These are phyloP conservation scores for Bombus waltoni DNA, from an alignment of 1,140 invertebrate species.

Conservation along the genomic window DNA sequence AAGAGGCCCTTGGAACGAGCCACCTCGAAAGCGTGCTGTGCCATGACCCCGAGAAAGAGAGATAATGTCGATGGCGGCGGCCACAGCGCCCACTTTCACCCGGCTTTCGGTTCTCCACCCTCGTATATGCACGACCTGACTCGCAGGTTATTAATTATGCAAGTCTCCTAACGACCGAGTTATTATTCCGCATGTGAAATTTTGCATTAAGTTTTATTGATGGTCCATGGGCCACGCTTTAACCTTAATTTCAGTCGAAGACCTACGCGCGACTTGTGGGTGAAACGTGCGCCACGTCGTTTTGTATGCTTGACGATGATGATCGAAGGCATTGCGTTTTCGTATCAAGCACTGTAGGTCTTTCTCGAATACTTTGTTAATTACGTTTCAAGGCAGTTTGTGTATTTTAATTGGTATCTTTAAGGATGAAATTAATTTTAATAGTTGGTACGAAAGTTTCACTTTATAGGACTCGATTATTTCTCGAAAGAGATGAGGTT, in stretches of 20 bases:
- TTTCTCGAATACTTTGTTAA: too few species aligned
- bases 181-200: constrained; percentile 47
- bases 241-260: constrained; percentile 35
- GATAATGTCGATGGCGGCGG: constrained; percentile 39
- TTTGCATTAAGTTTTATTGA: constrained; percentile 48
- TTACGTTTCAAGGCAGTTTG: too few species aligned
- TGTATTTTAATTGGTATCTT: too few species aligned
- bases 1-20: constrained; percentile 28
- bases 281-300: constrained; percentile 13
- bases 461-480: too few species aligned
- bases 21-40: neutral
- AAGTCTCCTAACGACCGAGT: constrained; percentile 36
- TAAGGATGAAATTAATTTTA: too few species aligned
- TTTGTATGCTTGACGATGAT: neutral
- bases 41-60: constrained; percentile 26
- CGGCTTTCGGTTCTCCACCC: constrained; percentile 56
- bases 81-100: constrained; percentile 53
- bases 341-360: neutral
- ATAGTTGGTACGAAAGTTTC: too few species aligned
- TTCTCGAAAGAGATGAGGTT: too few species aligned
- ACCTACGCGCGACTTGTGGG: neutral
- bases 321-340: constrained; percentile 9
- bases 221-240: constrained; percentile 20
- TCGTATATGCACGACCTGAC: constrained; percentile 13
- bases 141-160: constrained; percentile 57